These are phyloP conservation scores for Ibidorhyncha struthersii DNA, from an alignment of 2,113 vertebrate species.

Conservation along the genomic window DNA sequence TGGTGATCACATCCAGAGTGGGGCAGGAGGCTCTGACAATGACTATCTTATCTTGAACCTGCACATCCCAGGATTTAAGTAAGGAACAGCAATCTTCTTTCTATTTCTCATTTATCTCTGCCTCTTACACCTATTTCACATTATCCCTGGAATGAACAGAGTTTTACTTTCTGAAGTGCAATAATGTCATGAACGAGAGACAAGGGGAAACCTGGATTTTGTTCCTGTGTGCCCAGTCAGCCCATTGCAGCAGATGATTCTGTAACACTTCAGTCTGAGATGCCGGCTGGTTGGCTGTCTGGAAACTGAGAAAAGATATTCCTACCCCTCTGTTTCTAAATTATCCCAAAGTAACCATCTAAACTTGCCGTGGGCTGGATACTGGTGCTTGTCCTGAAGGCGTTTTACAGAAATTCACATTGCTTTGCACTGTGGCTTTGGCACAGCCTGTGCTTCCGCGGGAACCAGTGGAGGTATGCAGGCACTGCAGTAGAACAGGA, in stretches of 20 bases:
- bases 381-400: not conserved
- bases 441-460: not conserved
- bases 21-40: slow-evolving; percentile 92
- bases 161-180: not conserved
- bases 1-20: slow-evolving; percentile 91
- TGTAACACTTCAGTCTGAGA: not conserved
- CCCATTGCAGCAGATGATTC: not conserved
- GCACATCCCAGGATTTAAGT: slow-evolving; percentile 96
- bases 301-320: not conserved
- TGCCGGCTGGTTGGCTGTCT: not conserved
- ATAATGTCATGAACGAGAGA: not conserved
- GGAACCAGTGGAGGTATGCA: not conserved
- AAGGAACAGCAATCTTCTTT: slow-evolving; percentile 50
- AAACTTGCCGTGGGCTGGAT: not conserved
- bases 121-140: not conserved
- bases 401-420: not conserved
- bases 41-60: slow-evolving; percentile 97
- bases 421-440: not conserved
- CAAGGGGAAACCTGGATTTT: not conserved
- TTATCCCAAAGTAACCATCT: not conserved
- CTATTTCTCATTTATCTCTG: not conserved
- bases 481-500: not conserved
- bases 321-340: not conserved
- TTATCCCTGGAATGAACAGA: not conserved
- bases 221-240: not conserved